A percentile compares a stretch with the other conserved stretches of the same genome.
Evolutionary conservation across 2,888 invertebrate genomes (phyloP).

Genomic region (Cheilosia impressa): DNA sequence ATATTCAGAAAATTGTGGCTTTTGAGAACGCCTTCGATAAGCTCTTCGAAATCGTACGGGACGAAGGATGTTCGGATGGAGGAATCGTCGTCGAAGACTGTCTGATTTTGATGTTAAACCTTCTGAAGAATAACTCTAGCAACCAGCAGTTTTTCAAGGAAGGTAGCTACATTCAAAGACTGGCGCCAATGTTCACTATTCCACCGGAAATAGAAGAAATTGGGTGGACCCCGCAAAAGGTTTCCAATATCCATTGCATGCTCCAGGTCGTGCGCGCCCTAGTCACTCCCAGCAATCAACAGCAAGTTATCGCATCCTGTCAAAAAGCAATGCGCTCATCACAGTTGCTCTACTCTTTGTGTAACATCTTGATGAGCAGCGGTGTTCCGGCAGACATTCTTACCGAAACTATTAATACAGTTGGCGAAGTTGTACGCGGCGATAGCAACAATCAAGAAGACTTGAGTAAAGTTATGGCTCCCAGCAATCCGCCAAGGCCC

Average conservation of each 20-base stretch:
- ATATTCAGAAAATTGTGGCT: constrained; percentile 99
- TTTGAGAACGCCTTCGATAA: constrained; percentile 99
- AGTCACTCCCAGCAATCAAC: constrained; percentile 96
- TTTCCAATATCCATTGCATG: constrained; percentile 96
- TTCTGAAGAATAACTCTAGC: constrained; percentile 96
- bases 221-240: constrained; percentile 97
- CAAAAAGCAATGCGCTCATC: constrained; percentile 95
- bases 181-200: constrained; percentile 94
- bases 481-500: constrained; percentile 96
- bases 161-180: constrained; percentile 96
- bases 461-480: constrained; percentile 94
- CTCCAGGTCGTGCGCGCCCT: constrained; percentile 94
- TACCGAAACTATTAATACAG: constrained; percentile 97
- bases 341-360: constrained; percentile 91
- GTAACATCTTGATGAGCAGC: constrained; percentile 96
- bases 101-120: constrained; percentile 94
- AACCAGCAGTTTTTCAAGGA: constrained; percentile 99
- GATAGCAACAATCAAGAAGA: constrained; percentile 95
- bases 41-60: constrained; percentile 95
- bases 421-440: constrained; percentile 95
- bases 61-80: constrained; percentile 96
- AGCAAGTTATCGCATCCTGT: constrained; percentile 91
- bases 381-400: constrained; percentile 98
- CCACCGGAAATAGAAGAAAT: constrained; percentile 89
- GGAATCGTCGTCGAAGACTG: constrained; percentile 99